These are phyloP conservation scores for Smutsia temminckii DNA, from an alignment of 2,797 vertebrate species.

Conservation along the genomic window DNA sequence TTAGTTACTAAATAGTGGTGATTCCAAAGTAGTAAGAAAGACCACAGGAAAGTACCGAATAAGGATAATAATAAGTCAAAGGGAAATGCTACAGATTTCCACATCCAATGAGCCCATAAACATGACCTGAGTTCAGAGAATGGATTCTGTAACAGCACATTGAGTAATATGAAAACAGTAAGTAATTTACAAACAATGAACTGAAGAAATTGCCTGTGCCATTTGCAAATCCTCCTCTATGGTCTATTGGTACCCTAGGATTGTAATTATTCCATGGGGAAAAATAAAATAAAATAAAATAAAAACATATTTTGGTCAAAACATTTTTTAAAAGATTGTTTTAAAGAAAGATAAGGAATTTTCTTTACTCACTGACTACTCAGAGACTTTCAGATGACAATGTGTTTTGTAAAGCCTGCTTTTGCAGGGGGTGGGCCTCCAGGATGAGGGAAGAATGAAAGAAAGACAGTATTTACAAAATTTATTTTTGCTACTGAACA, in stretches of 20 bases:
- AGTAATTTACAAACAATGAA: background rate
- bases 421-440: background rate
- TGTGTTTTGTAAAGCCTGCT: background rate
- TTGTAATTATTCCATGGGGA: background rate
- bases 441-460: background rate
- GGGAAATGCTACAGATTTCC: background rate
- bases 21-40: background rate
- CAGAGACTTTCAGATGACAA: background rate
- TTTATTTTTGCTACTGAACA: background rate
- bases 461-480: background rate
- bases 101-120: background rate
- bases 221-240: background rate
- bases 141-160: background rate
- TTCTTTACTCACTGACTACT: background rate
- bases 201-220: background rate
- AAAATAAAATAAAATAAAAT: background rate
- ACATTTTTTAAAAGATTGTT: background rate
- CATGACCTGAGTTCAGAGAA: background rate
- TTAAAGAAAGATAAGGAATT: background rate
- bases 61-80: background rate
- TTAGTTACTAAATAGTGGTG: background rate
- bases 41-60: background rate
- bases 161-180: background rate
- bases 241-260: background rate
- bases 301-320: background rate